Conservation (phyloP, 2,888 invertebrate species). For the Drosophila kanekoi region DNA sequence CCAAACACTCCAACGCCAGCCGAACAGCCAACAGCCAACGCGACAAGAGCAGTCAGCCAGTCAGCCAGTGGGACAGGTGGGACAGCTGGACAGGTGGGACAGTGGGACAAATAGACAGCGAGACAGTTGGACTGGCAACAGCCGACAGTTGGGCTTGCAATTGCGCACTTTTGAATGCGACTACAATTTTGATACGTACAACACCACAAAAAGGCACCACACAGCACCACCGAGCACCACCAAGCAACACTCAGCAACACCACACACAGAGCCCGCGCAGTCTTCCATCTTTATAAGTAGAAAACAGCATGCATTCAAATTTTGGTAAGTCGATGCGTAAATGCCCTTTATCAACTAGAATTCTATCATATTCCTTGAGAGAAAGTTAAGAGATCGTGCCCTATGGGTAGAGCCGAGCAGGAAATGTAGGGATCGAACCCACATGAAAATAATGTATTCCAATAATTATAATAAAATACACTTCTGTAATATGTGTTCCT, state of each 20-base stretch:
- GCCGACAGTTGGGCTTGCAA: constrained; percentile 74
- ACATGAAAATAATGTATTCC: too few species aligned
- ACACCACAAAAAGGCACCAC: constrained; percentile 23
- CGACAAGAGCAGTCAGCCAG: constrained; percentile 60
- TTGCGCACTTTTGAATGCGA: constrained; percentile 76
- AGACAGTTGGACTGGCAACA: constrained; percentile 48
- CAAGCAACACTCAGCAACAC: constrained; percentile 19
- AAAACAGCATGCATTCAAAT: background rate
- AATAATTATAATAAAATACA: too few species aligned
- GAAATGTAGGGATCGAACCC: too few species aligned
- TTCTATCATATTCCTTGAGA: too few species aligned
- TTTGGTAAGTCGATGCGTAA: background rate
- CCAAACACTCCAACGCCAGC: constrained; percentile 79
- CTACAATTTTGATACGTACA: constrained; percentile 62
- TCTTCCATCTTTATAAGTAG: constrained; percentile 45
- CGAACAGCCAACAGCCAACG: constrained; percentile 53
- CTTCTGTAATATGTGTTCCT: too few species aligned
- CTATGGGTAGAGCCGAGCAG: too few species aligned
- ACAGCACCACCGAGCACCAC: constrained; percentile 20
- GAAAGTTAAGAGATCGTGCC: too few species aligned
- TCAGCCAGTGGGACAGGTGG: constrained; percentile 19
- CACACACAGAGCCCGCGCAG: constrained; percentile 50
- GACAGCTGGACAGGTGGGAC: constrained; percentile 41
- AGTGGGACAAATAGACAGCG: constrained; percentile 49
- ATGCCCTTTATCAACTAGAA: constrained; percentile 3